Percentiles rank a stretch among this genome's conserved stretches.
These are phyloP conservation scores for Esox masquinongy DNA, from an alignment of 2,797 vertebrate genomes.

Conservation along the genomic window DNA sequence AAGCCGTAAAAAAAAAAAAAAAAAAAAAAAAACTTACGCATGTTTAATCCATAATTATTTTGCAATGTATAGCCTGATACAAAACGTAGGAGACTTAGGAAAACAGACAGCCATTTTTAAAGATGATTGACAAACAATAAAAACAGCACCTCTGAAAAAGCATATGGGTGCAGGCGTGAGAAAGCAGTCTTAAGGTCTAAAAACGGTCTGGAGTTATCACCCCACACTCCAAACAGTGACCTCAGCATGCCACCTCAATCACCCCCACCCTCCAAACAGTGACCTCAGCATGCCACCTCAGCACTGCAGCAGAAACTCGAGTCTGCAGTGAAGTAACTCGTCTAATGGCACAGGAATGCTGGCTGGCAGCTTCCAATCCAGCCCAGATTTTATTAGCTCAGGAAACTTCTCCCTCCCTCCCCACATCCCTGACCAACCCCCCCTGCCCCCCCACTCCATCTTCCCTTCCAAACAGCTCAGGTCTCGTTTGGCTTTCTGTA, in stretches of 20 bases:
- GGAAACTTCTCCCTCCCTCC: conserved; percentile 66
- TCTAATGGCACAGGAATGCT: conserved; percentile 80
- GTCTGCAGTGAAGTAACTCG: conserved; percentile 72
- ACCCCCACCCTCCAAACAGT: conserved; percentile 41
- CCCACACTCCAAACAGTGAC: conserved; percentile 56
- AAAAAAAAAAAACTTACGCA: not conserved
- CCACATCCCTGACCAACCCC: conserved; percentile 25
- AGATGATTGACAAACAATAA: conserved; percentile 15
- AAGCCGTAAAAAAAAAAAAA: conserved; percentile 8
- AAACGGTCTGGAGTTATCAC: conserved; percentile 17
- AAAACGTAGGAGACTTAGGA: too few species aligned
- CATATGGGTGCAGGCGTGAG: conserved; percentile 42
- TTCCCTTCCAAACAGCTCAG: not conserved
- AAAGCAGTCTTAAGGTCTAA: conserved; percentile 34
- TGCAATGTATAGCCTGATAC: too few species aligned
- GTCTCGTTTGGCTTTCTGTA: conserved; percentile 31
- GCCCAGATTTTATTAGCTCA: conserved; percentile 75
- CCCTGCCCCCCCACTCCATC: conserved; percentile 61
- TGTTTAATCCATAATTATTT: too few species aligned
- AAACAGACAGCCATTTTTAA: conserved; percentile 4
- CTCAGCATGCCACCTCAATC: conserved; percentile 72
- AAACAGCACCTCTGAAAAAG: conserved; percentile 38
- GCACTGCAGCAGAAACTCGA: conserved; percentile 74
- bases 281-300: conserved; percentile 76
- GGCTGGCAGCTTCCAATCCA: conserved; percentile 73